A percentile compares a stretch with the other conserved stretches of the same genome.
phyloP scores from a whole-genome alignment of 2,113 vertebrate genomes.

The Ovibos moschatus region DNA sequence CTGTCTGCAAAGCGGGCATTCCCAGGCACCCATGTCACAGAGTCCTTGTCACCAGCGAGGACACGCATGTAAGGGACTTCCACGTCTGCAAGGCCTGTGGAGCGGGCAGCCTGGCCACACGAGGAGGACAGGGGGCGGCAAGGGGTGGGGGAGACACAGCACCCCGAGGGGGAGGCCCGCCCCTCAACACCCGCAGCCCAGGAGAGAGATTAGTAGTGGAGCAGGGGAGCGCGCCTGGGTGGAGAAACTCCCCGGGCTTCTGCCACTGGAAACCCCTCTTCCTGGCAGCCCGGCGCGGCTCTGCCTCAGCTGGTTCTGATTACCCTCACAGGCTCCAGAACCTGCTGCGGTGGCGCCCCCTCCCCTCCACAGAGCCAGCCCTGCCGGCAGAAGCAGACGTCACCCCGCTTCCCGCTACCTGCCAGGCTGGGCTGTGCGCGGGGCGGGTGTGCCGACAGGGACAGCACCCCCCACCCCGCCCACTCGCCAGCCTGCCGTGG shows the following conservation, averaged over 20 bases:
- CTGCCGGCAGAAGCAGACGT: neutral
- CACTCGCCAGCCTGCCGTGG: neutral
- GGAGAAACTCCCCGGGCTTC: neutral
- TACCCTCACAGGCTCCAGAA: neutral
- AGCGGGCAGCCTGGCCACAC: neutral
- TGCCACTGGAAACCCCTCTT: neutral
- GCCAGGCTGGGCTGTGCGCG: neutral
- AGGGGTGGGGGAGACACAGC: neutral
- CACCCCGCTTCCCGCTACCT: neutral
- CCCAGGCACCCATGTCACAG: neutral
- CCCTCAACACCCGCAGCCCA: neutral
- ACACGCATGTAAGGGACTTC: fast-evolving
- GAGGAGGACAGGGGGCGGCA: neutral
- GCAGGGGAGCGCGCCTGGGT: neutral
- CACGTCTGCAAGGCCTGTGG: neutral
- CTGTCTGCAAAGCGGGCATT: neutral
- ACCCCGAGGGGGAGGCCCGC: neutral
- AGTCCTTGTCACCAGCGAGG: neutral
- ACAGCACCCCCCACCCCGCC: neutral
- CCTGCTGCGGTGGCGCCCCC: neutral
- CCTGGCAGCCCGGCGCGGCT: neutral
- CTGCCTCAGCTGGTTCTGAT: neutral
- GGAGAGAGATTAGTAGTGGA: neutral
- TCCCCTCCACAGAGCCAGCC: neutral
- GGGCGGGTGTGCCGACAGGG: neutral